A percentile compares a stretch with the other conserved stretches of the same genome.
phyloP scores from a whole-genome alignment of 1,140 invertebrate species.

The Liolophura sinensis region DNA sequence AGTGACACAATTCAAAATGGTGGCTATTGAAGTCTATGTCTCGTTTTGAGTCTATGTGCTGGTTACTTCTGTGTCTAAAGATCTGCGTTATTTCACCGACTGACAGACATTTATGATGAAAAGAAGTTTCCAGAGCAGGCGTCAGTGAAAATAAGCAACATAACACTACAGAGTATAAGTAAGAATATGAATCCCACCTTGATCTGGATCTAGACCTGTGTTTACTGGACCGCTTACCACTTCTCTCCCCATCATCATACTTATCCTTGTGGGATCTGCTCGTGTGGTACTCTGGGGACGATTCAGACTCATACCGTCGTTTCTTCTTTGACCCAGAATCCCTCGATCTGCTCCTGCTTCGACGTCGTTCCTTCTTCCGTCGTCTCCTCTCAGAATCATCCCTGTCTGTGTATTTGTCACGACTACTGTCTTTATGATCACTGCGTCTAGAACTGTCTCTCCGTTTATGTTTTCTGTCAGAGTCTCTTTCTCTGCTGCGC shows the following conservation, averaged over 20 bases:
- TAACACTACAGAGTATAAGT: neutral
- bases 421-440: conserved; percentile 15
- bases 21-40: no score
- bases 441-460: conserved; percentile 8
- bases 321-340: conserved; percentile 9
- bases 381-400: conserved; percentile 7
- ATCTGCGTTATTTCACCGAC: no score
- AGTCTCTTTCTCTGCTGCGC: neutral
- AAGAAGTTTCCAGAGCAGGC: no score
- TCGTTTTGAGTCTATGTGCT: no score
- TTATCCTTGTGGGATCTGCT: conserved; percentile 11
- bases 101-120: no score
- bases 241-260: conserved; percentile 27
- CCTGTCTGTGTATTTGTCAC: conserved; percentile 11
- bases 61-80: no score
- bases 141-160: no score
- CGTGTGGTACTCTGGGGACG: no score
- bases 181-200: conserved; percentile 40
- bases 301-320: no score
- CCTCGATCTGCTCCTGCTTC: conserved; percentile 2
- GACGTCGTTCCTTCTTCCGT: conserved; percentile 9
- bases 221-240: conserved; percentile 53
- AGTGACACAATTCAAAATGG: no score
- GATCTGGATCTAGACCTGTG: conserved; percentile 45
- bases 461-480: neutral